Evolutionary conservation across 2,797 vertebrate species (phyloP), one percentile per base, ranked within the genome.

Genomic region (Ctenopoma kingsleyae): DNA sequence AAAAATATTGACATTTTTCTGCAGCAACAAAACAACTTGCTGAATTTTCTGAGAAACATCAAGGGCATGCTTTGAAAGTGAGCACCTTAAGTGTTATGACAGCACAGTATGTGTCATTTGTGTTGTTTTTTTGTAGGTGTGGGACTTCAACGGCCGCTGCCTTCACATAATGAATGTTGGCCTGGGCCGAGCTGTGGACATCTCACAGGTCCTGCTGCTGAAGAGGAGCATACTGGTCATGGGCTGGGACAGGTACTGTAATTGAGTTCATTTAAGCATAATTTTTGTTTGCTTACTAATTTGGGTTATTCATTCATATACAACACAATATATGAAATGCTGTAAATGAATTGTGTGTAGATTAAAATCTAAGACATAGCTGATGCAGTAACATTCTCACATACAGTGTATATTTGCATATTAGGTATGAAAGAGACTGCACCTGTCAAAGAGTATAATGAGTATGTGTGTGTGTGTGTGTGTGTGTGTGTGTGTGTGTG

Each of bases 61-160:
- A 8, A 44, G 17, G 16, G 16, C n/a, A 12, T 25, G 27, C 43
- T 60, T 58, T 17, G 22, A 61, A 57, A 15, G 51, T 10, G 25
- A 52, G 17, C 23, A 10, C 16, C 44, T 76, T 63, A 47, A 0
- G 10, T 15, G 35, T 8, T 61, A 10, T 70, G 17, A 43, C 50
- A 1, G 1, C 0, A 20, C 36, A 55, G 44, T 41, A 9, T 40
- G 8, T n/a, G 11, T 22, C 1, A 10, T 30, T 57, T 54, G 17
- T 43, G 12, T 5, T 72, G 32, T 4, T 47, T 58, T 27, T 65
- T 62, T 64, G 36, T 71, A 95, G 95, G 82, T 95, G 41, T 96
- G 95, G 95, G 94, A 95, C 89, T 96, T 96, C 62, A 95, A 89
- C 3, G 95, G 96, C 19, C 90, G 82, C 70, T 95, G 93, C 84